Base-by-base conservation (phyloP, 2,888 invertebrate genomes). In the Suillia variegata region DNA sequence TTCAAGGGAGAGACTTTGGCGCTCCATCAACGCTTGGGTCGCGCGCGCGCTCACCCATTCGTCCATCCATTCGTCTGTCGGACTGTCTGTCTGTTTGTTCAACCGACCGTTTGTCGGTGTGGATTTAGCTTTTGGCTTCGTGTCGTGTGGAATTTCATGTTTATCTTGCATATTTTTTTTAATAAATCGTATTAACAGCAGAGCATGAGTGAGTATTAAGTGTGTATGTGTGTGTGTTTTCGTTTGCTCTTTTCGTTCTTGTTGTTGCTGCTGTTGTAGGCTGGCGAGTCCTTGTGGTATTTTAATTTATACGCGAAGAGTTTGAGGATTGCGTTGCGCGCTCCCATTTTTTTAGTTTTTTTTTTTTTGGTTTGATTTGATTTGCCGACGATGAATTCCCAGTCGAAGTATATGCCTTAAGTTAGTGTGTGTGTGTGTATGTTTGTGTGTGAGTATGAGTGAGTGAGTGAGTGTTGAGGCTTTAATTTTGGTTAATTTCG, bases 221-320 rank as follows among this genome's bases (percentile, higher is more conserved):
- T 38, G 8, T 8, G 38, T n/a, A 38, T 6, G 38, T n/a, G n/a
- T n/a, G 5, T 38, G 38, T 6, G 31, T 31, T 31, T 6, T 31
- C 12, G 31, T 31, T 31, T 6, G 31, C 31, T 31, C 6, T 31
- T 6, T 6, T 31, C 31, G 31, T 31, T 31, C 6, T 6, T 31
- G 31, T 6, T 31, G 31, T 52, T 17, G n/a, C n/a, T 8, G 52
- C 24, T 24, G 22, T 50, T n/a, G n/a, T 48, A 48, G 18, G 13
- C 13, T 18, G 17, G 21, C 17, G 34, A 42, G 49, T 50, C 56
- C 56, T 56, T 51, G 56, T 56, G 51, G 42, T 51, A n/a, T 56
- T 56, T 56, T 56, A 50, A 56, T 51, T 56, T 51, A 56, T 50
- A 26, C n/a, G n/a, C n/a, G 38, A 26, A 56, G 42, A 31, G 49